These are phyloP conservation scores for Micromussa lordhowensis DNA, from an alignment of 92 coral and sea anemone species.

Conservation along the genomic window DNA sequence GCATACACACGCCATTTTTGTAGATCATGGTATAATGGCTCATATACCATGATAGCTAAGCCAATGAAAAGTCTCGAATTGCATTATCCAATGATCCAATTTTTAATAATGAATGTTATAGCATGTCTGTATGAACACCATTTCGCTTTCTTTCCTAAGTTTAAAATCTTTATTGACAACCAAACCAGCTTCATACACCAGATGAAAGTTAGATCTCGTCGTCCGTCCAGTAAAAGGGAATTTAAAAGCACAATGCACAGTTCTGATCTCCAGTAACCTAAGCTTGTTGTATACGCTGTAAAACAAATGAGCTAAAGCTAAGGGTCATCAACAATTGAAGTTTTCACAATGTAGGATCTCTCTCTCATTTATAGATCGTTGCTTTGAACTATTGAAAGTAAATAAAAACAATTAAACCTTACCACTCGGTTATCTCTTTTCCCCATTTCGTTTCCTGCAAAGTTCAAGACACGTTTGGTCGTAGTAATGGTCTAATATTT, in stretches of 20 bases:
- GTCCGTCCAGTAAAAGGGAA: not conserved
- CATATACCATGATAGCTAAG: no score
- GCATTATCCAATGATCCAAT: no score
- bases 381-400: not conserved
- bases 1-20: no score
- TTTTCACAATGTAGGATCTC: no score
- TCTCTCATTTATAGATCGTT: not conserved
- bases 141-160: no score
- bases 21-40: no score
- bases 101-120: no score
- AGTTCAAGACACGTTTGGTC: no score
- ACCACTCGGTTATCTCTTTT: slow-evolving; percentile 83
- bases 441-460: slow-evolving; percentile 56
- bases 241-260: not conserved
- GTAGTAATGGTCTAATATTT: not conserved
- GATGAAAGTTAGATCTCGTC: not conserved
- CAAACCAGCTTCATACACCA: not conserved
- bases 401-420: not conserved
- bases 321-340: not conserved
- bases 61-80: no score
- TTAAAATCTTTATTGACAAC: no score
- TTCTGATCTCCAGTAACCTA: not conserved
- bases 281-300: not conserved
- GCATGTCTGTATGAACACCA: no score
- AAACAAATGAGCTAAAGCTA: not conserved